A percentile compares a stretch with the other conserved stretches of the same genome.
Conservation (phyloP, 2,888 invertebrate genomes). For the Ornithoptera priamus region DNA sequence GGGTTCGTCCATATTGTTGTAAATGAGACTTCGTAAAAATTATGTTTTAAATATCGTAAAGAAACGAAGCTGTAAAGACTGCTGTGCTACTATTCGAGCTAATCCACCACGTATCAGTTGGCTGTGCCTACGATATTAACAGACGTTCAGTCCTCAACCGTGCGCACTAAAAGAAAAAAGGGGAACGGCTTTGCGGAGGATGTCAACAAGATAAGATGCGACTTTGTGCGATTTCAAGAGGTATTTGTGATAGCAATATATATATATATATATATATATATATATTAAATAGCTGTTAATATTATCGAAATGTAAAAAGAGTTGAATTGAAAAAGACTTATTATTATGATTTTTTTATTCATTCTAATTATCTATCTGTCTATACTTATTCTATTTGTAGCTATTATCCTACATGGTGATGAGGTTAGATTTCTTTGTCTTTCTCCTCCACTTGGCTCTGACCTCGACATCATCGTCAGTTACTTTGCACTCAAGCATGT, state of each 20-base stretch:
- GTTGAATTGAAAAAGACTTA: background rate
- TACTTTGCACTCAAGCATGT: no score
- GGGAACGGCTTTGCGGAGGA: conserved; percentile 9
- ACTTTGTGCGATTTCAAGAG: conserved; percentile 1
- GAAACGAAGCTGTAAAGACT: background rate
- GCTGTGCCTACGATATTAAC: conserved; percentile 2
- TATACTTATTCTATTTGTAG: no score
- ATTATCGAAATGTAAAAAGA: background rate
- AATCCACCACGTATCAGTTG: background rate
- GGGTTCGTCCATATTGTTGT: no score
- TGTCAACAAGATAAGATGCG: conserved; percentile 22
- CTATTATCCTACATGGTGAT: no score
- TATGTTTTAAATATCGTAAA: no score
- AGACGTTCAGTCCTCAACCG: conserved; percentile 7
- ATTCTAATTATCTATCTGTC: no score
- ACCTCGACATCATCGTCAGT: no score
- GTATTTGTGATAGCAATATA: background rate
- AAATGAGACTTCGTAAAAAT: no score
- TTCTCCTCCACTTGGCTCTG: no score
- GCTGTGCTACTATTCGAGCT: background rate
- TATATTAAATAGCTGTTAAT: background rate
- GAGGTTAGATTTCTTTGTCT: no score
- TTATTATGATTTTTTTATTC: background rate
- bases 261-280: background rate
- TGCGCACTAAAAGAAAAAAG: conserved; percentile 19